A percentile compares a stretch with the other conserved stretches of the same genome.
These are phyloP conservation scores for Agriotes lineatus DNA, from an alignment of 2,888 invertebrate species.

Conservation along the genomic window DNA sequence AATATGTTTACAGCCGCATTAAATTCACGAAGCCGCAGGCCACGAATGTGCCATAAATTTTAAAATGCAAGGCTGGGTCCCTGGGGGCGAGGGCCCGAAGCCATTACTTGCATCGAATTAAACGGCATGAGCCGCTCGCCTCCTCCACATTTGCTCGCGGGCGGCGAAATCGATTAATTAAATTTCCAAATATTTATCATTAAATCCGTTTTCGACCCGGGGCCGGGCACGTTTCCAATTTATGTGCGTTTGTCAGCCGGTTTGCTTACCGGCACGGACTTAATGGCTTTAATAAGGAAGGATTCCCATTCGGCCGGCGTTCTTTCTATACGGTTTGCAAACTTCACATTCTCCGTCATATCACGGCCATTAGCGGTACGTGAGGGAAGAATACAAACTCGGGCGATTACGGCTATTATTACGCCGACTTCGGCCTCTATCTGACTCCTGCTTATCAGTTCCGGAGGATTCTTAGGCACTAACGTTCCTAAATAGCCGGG, in stretches of 20 bases:
- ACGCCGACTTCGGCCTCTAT: slow-evolving; percentile 20
- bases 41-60: too few species aligned
- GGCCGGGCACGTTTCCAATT: not conserved
- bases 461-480: too few species aligned
- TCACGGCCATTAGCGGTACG: slow-evolving; percentile 27
- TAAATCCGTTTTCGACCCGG: not conserved
- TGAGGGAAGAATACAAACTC: slow-evolving; percentile 31
- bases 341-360: slow-evolving; percentile 26
- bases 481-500: too few species aligned
- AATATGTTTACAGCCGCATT: too few species aligned
- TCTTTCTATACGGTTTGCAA: slow-evolving; percentile 19
- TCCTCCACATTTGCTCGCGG: too few species aligned
- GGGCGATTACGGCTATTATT: slow-evolving; percentile 24
- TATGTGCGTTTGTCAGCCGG: not conserved
- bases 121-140: too few species aligned
- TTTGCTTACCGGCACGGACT: not conserved
- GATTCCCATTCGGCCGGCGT: slow-evolving; percentile 20
- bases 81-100: too few species aligned
- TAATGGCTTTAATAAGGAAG: slow-evolving; percentile 32
- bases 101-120: too few species aligned
- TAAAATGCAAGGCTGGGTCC: too few species aligned
- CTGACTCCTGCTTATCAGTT: slow-evolving; percentile 29
- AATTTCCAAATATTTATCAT: too few species aligned
- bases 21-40: too few species aligned
- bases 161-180: too few species aligned